Percentiles rank a stretch among this genome's conserved stretches.
Conservation (phyloP, 2,888 invertebrate species). For the Scaeva pyrastri region DNA sequence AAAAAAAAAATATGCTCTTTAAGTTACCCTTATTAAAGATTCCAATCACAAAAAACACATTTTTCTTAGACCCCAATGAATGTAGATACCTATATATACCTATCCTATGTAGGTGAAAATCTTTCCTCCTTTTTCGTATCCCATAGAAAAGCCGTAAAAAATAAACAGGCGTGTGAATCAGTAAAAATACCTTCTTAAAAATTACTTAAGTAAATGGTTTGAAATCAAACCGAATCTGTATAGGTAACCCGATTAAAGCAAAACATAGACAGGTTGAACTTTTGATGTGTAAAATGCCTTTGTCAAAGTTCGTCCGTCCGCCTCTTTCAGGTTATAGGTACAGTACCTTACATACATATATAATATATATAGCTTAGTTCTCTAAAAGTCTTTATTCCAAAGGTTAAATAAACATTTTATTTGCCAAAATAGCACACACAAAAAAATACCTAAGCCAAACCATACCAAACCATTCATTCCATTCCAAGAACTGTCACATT, state of each 20-base stretch:
- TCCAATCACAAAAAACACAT: background rate
- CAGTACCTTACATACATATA: background rate
- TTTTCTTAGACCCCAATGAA: too few species aligned
- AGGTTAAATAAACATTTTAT: constrained; percentile 12
- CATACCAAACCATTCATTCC: too few species aligned
- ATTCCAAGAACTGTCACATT: constrained; percentile 39
- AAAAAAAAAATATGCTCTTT: too few species aligned
- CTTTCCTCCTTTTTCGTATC: too few species aligned
- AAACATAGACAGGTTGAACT: background rate
- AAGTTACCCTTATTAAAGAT: background rate
- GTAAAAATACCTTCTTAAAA: background rate
- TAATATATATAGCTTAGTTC: background rate
- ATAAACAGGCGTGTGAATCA: background rate
- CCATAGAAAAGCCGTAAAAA: background rate
- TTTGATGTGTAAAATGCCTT: constrained; percentile 20
- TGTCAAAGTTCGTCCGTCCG: background rate
- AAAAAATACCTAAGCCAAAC: constrained; percentile 16
- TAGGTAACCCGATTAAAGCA: background rate
- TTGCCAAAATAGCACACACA: background rate
- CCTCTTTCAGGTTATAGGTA: background rate
- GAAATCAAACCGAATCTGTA: constrained; percentile 5
- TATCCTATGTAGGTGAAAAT: background rate
- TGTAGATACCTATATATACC: too few species aligned
- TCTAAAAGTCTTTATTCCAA: background rate
- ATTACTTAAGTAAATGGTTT: constrained; percentile 14